These are phyloP conservation scores for Coreius guichenoti DNA, from an alignment of 2,797 vertebrate genomes.

Conservation along the genomic window DNA sequence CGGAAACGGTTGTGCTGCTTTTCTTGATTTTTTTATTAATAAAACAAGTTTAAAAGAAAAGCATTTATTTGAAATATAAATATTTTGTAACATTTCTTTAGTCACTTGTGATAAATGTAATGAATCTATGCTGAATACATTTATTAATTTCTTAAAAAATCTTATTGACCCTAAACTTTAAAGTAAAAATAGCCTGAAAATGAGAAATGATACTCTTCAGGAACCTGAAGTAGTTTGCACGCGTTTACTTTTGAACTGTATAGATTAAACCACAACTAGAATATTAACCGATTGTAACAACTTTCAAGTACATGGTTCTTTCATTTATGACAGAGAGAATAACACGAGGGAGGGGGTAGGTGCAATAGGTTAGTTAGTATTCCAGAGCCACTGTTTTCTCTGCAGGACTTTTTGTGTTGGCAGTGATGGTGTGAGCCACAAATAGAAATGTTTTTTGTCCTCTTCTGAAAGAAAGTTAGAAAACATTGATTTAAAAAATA, in stretches of 20 bases:
- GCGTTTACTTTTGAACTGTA: background rate
- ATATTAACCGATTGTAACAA: background rate
- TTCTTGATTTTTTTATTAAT: background rate
- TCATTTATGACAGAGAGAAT: background rate
- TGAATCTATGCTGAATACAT: background rate
- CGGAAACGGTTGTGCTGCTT: background rate
- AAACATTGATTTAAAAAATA: background rate
- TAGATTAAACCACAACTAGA: background rate
- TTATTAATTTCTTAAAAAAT: background rate
- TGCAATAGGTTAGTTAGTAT: background rate
- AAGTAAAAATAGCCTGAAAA: background rate
- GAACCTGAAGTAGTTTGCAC: background rate
- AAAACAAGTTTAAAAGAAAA: background rate
- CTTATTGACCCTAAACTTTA: background rate
- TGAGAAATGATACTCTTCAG: background rate
- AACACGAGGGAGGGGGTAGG: background rate
- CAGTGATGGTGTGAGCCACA: conserved; percentile 16
- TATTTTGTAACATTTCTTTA: background rate
- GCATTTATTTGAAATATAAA: background rate
- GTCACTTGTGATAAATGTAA: background rate
- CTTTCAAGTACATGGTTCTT: background rate
- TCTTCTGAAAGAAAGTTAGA: background rate
- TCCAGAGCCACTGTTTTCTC: conserved; percentile 48
- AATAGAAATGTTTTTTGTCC: background rate
- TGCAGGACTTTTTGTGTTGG: conserved; percentile 6